Evolutionary conservation across 2,113 vertebrate species (phyloP), one percentile per base, ranked within the genome.

Genomic region (Phylloscopus trochiloides): DNA sequence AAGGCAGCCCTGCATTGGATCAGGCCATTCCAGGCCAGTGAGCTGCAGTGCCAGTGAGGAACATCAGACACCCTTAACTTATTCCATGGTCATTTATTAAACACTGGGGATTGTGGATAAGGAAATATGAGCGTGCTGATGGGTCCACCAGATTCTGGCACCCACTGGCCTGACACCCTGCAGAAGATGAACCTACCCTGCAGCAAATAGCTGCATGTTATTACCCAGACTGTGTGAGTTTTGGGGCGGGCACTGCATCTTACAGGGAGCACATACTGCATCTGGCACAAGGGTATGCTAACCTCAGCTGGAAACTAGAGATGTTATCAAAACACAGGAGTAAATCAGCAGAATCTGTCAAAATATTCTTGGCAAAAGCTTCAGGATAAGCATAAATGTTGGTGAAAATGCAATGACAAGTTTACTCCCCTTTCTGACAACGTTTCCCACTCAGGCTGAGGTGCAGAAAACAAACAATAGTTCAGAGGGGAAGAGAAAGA

Each of bases 11-110:
- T 28, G 6, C 14, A 74, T 3, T 48, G 36, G 42, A 9, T 28
- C 8, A 54, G 48, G 6, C 6, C 6, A 7, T 5, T 7, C 17
- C 10, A 6, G 14, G 16, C 14, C 31, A 47, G 8, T 4, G 12
- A 34, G 6, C 19, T 76, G 14, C 43, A 14, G 13, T 5, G 22
- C 3, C 61, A 63, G 31, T 0, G 0, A 58, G 43, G 20, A 47
- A 9, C 9, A 26, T 17, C 0, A 1, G 9, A 2, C 3, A 26
- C 0, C 0, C 28, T 59, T 32, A 67, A 16, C 0, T 75, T 43
- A 15, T 26, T 55, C 3, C 12, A 8, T 5, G 15, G 25, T 14
- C 2, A 29, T 59, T 36, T 72, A 52, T 43, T 65, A 34, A 73
- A 61, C 15, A 3, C 6, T 36, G 22, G 19, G 9, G 31, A 11